Evolutionary conservation across 2,888 invertebrate genomes (phyloP).

Genomic region (Caenorhabditis sinica): DNA sequence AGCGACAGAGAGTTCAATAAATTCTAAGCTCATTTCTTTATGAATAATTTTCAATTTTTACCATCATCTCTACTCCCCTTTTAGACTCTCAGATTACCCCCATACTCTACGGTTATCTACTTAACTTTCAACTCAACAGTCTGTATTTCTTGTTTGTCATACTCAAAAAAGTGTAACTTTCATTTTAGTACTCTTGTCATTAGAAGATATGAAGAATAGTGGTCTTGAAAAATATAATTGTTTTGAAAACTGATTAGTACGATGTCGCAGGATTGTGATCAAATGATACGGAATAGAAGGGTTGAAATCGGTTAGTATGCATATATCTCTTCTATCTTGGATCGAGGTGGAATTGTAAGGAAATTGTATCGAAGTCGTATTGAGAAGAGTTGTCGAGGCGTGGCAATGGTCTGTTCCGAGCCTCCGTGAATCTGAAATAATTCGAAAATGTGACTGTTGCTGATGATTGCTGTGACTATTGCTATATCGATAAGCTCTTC

Average conservation of each 20-base stretch:
- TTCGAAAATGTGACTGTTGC: too few relatives aligned
- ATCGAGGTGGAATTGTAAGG: slow-evolving; percentile 45
- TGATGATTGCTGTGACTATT: too few relatives aligned
- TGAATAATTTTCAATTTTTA: background rate
- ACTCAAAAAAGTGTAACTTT: background rate
- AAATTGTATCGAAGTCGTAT: slow-evolving; percentile 48
- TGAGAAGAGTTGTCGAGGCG: slow-evolving; percentile 32
- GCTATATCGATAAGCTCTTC: background rate
- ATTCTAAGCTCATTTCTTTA: background rate
- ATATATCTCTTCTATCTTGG: background rate
- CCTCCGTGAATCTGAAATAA: slow-evolving; percentile 42
- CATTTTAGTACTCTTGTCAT: background rate
- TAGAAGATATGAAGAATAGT: background rate
- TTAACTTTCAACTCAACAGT: background rate
- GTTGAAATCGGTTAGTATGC: too few relatives aligned
- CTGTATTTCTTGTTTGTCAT: background rate
- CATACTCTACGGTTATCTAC: background rate
- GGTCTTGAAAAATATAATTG: background rate
- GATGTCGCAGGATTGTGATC: background rate
- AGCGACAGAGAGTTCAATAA: slow-evolving; percentile 26
- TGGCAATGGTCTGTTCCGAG: slow-evolving; percentile 15
- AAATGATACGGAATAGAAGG: too few relatives aligned
- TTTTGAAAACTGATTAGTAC: background rate
- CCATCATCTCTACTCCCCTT: background rate
- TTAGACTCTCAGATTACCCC: slow-evolving; percentile 1